Evolutionary conservation across 2,797 vertebrate genomes (phyloP), one percentile per base, ranked within the genome.

Genomic region (Myiotriccus ornatus): DNA sequence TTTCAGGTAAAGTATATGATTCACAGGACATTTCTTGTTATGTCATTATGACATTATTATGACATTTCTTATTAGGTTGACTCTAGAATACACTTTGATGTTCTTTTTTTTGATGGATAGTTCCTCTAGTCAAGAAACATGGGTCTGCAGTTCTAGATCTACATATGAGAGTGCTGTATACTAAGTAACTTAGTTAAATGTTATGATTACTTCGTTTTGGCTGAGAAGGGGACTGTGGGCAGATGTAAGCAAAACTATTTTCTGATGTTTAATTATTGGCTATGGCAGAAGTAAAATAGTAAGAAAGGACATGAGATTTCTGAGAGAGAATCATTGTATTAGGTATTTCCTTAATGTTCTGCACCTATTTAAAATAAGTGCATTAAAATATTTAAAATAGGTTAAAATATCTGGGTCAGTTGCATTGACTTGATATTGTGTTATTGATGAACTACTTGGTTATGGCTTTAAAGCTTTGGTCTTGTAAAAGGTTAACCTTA

Each of bases 1-100:
- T 99, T 99, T 97, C 98, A 99, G 99, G 99, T 99, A 97, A 95
- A 96, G 79, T 69, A 37, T 59, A 2, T 39, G 2, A 39, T 84
- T 71, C 6, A 19, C 12, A 65, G 24, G 9, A 49, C 14, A 15
- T 86, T 75, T 27, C 18, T 84, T 5, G 5, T 60, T 8, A 5
- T 35, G 8, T 77, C 0, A 41, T 41, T 16, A 41, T 41, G 41
- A 41, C 41, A 41, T 41, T 41, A 41, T 41, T 41, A 41, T 41
- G 9, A 49, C 14, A 15, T 86, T 75, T 27, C 18, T 84, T 5
- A 5, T 64, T 0, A 2, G 6, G 2, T 53, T 90, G 50, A 53
- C 30, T 91, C 30, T 75, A 49, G 49, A 56, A 56, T 74, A 39
- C 5, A 12, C 11, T 80, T 47, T 7, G 7, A 11, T n/a, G 1